Evolutionary conservation across 2,888 invertebrate genomes (phyloP), one percentile per base, ranked within the genome.

Genomic region (Petrolisthes cinctipes): DNA sequence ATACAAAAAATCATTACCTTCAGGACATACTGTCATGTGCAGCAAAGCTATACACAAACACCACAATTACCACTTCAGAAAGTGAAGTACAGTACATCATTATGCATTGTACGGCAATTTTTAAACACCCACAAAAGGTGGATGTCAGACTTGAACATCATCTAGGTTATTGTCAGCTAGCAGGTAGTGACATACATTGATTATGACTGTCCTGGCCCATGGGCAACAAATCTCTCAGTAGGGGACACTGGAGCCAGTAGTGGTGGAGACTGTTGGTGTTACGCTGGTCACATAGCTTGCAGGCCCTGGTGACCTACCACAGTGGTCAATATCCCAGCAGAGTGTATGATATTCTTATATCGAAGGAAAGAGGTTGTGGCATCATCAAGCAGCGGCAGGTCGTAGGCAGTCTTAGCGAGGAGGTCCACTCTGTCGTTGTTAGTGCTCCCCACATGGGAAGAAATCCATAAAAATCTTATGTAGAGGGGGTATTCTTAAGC

Each of bases 241-340:
- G 5, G n/a, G 85, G 85, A 7, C 85, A 85, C 53, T 85, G 23
- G 23, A 78, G 78, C 78, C 79, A 85, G 53, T 85, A 85, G 66
- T 79, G 85, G 57, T 85, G 37, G 56, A 78, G 66, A n/a, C 4
- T 85, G 66, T 66, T 85, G 53, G 85, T 61, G 76, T 37, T 85
- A 66, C 78, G 61, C 20, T 17, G 51, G 66, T 85, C 51, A 61
- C 66, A 79, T 68, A 85, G 61, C 53, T 51, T 85, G 57, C 78
- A 85, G 37, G n/a, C 7, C n/a, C n/a, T n/a, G n/a, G n/a, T n/a
- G n/a, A 78, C 61, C 20, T 85, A 79, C 85, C 79, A 78, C 23
- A 84, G 2, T 57, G 84, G 78, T 23, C 78, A 37, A 51, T 57
- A 76, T 6, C 79, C 23, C 51, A 7, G 51, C 78, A 9, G 78